These are phyloP conservation scores for Clupea harengus DNA, from an alignment of 2,113 vertebrate species.

Conservation along the genomic window DNA sequence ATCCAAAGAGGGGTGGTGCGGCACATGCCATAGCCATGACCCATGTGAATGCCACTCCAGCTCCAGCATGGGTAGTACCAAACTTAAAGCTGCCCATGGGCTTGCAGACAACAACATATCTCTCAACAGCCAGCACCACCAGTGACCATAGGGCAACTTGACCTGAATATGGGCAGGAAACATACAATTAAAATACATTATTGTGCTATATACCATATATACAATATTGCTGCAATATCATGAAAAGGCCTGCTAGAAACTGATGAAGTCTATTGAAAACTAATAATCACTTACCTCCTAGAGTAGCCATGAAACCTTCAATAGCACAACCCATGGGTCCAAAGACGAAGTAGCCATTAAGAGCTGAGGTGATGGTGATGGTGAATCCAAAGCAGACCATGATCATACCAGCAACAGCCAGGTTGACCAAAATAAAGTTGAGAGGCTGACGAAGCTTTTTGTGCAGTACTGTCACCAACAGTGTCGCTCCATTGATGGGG, in stretches of 20 bases:
- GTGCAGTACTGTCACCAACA: slow-evolving; percentile 76
- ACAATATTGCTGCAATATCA: background rate
- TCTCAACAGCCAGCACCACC: slow-evolving; percentile 76
- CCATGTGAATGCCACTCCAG: slow-evolving; percentile 76
- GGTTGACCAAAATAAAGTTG: slow-evolving; percentile 77
- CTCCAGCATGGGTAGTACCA: slow-evolving; percentile 60
- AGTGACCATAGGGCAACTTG: slow-evolving; percentile 77
- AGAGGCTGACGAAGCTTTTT: slow-evolving; percentile 81
- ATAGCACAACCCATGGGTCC: slow-evolving; percentile 59
- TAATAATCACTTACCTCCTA: slow-evolving; percentile 69
- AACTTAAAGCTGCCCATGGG: slow-evolving; percentile 81
- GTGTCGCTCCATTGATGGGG: slow-evolving; percentile 77
- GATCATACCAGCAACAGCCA: slow-evolving; percentile 73
- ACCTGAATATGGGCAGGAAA: slow-evolving; percentile 48
- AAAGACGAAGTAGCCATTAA: slow-evolving; percentile 69
- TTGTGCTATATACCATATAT: background rate
- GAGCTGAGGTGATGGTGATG: slow-evolving; percentile 62
- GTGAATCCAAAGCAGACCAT: slow-evolving; percentile 76
- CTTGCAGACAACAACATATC: slow-evolving; percentile 79
- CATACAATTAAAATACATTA: background rate
- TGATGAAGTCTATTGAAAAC: background rate
- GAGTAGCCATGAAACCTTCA: slow-evolving; percentile 74
- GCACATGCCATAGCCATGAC: slow-evolving; percentile 73
- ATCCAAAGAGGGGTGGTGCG: slow-evolving; percentile 71
- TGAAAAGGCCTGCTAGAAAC: background rate